Evolutionary conservation across 2,113 vertebrate species (phyloP).

Genomic region (Pampusana beccarii): DNA sequence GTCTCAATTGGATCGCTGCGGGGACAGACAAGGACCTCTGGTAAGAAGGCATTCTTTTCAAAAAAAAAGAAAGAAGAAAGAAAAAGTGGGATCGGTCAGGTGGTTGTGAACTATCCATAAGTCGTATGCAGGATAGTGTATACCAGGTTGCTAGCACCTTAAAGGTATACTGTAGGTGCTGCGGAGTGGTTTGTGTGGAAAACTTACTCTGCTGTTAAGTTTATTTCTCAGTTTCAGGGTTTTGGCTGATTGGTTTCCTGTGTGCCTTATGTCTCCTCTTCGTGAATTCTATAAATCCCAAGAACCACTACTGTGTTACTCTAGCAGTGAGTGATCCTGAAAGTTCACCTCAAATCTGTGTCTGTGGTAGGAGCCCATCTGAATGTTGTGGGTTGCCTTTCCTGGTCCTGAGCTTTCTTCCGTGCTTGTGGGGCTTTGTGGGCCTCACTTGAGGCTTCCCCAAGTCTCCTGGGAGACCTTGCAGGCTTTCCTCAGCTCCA

Average conservation of each 20-base stretch:
- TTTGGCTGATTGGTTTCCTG: not conserved
- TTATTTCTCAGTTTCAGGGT: too few relatives aligned
- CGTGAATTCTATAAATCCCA: rapidly evolving
- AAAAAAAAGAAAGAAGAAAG: too few relatives aligned
- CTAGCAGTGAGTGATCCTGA: rapidly evolving
- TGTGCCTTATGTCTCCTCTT: rapidly evolving
- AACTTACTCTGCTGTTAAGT: too few relatives aligned
- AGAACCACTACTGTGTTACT: rapidly evolving
- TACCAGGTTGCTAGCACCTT: too few relatives aligned
- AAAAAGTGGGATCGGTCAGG: too few relatives aligned
- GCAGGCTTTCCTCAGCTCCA: not conserved
- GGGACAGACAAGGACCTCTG: too few relatives aligned
- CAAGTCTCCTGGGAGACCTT: not conserved
- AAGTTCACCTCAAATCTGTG: rapidly evolving
- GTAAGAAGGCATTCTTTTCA: too few relatives aligned
- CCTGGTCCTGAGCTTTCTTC: not conserved
- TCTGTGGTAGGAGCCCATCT: rapidly evolving
- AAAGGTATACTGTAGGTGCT: too few relatives aligned
- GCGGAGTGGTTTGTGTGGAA: too few relatives aligned
- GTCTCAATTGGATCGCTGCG: too few relatives aligned
- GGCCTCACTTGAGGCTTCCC: not conserved
- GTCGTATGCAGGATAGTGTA: too few relatives aligned
- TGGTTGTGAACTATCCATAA: too few relatives aligned
- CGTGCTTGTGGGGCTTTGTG: not conserved
- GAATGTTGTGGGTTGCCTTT: not conserved